Percentiles rank a stretch among this genome's conserved stretches.
Evolutionary conservation across 2,888 invertebrate genomes (phyloP).

Genomic region (Nomada ruficornis): DNA sequence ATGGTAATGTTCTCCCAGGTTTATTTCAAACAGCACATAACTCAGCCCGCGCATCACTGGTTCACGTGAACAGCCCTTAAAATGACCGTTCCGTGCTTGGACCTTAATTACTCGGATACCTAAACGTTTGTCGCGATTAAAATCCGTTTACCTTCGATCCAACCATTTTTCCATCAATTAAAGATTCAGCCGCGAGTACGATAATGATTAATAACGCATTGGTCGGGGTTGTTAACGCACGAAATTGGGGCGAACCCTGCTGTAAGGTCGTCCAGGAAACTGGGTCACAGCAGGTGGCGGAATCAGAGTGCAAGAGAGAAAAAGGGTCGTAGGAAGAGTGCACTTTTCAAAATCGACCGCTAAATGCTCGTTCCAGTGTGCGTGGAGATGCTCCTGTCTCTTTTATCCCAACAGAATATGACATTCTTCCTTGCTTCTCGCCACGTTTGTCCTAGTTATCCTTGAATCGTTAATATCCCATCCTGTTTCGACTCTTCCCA

Average conservation of each 20-base stretch:
- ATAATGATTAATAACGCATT: slow-evolving; percentile 42
- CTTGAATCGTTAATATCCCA: neutral
- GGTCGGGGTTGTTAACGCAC: slow-evolving; percentile 42
- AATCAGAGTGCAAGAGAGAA: slow-evolving; percentile 10
- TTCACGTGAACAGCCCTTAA: too few relatives aligned
- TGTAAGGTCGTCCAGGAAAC: slow-evolving; percentile 53
- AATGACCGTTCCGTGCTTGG: neutral
- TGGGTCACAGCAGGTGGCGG: slow-evolving; percentile 60
- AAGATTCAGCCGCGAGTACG: neutral
- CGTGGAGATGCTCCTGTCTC: slow-evolving; percentile 15
- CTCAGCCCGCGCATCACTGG: too few relatives aligned
- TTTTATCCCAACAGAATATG: neutral
- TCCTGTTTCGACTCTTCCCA: neutral
- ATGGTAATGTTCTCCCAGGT: too few relatives aligned
- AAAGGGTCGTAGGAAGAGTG: slow-evolving; percentile 40
- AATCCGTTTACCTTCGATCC: neutral
- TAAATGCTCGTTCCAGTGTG: slow-evolving; percentile 35
- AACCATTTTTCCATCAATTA: slow-evolving; percentile 16
- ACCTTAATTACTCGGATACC: neutral
- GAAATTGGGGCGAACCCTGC: slow-evolving; percentile 56
- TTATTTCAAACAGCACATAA: too few relatives aligned
- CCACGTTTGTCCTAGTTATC: slow-evolving; percentile 2
- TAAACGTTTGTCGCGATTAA: neutral
- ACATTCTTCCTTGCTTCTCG: neutral
- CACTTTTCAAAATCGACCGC: slow-evolving; percentile 62